A percentile compares a stretch with the other conserved stretches of the same genome.
These are phyloP conservation scores for Watsonalla binaria DNA, from an alignment of 2,888 invertebrate species.

Conservation along the genomic window DNA sequence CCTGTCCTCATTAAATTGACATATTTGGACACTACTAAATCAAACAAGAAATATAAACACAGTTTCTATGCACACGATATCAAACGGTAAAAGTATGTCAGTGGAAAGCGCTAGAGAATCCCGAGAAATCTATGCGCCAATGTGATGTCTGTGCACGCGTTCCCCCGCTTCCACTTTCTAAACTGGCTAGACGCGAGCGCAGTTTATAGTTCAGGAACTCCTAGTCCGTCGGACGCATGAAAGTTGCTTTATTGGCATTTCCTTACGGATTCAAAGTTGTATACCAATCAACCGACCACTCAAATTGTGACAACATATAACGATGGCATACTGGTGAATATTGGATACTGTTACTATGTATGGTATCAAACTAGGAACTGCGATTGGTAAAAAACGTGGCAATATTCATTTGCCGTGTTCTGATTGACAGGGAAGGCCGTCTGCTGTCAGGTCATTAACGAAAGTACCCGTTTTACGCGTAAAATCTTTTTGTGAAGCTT, in stretches of 20 bases:
- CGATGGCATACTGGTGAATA: neutral
- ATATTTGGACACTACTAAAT: conserved; percentile 7
- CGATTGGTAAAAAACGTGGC: conserved; percentile 23
- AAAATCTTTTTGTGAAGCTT: conserved; percentile 37
- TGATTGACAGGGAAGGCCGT: conserved; percentile 57
- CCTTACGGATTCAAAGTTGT: conserved; percentile 37
- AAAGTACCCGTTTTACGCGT: conserved; percentile 4
- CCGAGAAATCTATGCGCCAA: conserved; percentile 73
- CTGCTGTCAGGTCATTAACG: conserved; percentile 20
- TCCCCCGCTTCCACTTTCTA: conserved; percentile 74
- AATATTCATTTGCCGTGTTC: conserved; percentile 47
- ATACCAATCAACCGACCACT: neutral
- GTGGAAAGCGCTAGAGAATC: conserved; percentile 77
- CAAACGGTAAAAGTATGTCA: conserved; percentile 64
- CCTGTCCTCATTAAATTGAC: conserved; percentile 48
- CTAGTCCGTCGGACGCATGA: conserved; percentile 47
- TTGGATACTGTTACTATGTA: neutral
- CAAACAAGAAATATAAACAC: conserved; percentile 2
- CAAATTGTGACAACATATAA: neutral
- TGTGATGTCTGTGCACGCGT: conserved; percentile 49
- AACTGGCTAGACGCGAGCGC: conserved; percentile 55
- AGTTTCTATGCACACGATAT: conserved; percentile 5
- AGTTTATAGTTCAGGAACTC: conserved; percentile 73
- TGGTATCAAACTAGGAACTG: neutral
- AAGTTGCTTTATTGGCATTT: conserved; percentile 66